Conservation (phyloP, 2,888 invertebrate genomes). For the Arctia plantaginis region DNA sequence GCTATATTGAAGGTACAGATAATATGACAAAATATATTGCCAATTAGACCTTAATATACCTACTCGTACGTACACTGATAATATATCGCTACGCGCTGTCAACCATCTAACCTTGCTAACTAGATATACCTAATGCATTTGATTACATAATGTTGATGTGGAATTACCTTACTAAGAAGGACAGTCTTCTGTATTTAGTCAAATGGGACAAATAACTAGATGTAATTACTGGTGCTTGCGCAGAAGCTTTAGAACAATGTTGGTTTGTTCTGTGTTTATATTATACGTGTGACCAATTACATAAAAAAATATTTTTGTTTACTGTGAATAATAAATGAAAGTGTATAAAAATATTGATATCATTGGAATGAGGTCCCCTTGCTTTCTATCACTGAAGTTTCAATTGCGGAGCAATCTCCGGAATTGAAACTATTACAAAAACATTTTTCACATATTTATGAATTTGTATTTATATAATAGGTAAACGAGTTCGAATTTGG, state of each 20-base stretch:
- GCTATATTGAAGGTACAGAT: neutral
- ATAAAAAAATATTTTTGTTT: no score
- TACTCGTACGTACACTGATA: constrained; percentile 23
- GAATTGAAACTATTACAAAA: no score
- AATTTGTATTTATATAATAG: no score
- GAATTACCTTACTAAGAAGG: constrained; percentile 26
- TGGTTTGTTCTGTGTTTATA: neutral
- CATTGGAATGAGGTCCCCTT: no score
- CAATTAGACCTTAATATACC: constrained; percentile 29
- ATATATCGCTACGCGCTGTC: constrained; percentile 37
- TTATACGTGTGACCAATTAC: no score
- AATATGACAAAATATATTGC: neutral
- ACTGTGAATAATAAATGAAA: no score
- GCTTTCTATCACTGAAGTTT: no score
- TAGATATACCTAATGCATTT: constrained; percentile 1
- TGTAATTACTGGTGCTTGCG: neutral
- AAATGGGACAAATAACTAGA: constrained; percentile 29
- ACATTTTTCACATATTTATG: no score
- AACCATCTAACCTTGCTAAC: constrained; percentile 20
- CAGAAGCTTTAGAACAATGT: neutral
- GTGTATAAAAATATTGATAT: no score
- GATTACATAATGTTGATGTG: constrained; percentile 8
- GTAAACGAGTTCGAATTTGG: no score
- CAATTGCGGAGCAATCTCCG: no score
- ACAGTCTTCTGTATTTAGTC: constrained; percentile 20